Percentiles rank a stretch among this genome's conserved stretches.
Evolutionary conservation across 2,113 vertebrate species (phyloP).

Genomic region (Odontophorus gujanensis): DNA sequence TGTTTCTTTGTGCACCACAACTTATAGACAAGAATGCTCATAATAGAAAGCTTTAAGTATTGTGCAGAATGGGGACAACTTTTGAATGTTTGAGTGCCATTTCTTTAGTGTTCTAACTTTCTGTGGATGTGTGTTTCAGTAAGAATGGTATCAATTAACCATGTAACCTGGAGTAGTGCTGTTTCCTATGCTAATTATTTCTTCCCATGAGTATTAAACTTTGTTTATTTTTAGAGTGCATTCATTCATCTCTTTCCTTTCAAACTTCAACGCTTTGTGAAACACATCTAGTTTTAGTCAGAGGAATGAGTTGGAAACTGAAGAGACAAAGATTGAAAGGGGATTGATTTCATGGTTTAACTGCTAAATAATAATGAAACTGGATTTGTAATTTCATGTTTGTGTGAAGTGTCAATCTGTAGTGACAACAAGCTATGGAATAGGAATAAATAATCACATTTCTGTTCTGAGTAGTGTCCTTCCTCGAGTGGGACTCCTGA

Average conservation of each 20-base stretch:
- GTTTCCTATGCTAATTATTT: slow-evolving; percentile 4
- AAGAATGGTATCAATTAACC: not conserved
- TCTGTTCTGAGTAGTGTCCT: not conserved
- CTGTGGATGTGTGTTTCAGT: not conserved
- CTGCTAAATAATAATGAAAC: not conserved
- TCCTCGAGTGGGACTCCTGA: not conserved
- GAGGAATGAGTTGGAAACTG: not conserved
- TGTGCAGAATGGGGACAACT: not conserved
- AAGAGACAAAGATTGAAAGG: not conserved
- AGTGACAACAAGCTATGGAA: not conserved
- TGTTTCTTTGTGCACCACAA: slow-evolving; percentile 26
- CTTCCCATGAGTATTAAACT: not conserved
- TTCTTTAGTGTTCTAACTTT: slow-evolving; percentile 4
- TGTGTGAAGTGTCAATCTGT: not conserved
- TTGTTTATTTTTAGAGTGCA: slow-evolving; percentile 5
- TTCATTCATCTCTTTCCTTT: slow-evolving; percentile 19
- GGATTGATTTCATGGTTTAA: not conserved
- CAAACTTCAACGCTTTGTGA: not conserved
- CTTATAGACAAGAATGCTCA: slow-evolving; percentile 15
- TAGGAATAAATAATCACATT: not conserved
- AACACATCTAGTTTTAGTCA: not conserved
- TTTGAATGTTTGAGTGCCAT: not conserved
- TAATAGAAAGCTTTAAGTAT: slow-evolving; percentile 29
- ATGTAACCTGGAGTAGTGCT: not conserved
- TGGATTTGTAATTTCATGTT: not conserved